Conservation (phyloP, 2,113 vertebrate genomes). For the Glaucomys volans region DNA sequence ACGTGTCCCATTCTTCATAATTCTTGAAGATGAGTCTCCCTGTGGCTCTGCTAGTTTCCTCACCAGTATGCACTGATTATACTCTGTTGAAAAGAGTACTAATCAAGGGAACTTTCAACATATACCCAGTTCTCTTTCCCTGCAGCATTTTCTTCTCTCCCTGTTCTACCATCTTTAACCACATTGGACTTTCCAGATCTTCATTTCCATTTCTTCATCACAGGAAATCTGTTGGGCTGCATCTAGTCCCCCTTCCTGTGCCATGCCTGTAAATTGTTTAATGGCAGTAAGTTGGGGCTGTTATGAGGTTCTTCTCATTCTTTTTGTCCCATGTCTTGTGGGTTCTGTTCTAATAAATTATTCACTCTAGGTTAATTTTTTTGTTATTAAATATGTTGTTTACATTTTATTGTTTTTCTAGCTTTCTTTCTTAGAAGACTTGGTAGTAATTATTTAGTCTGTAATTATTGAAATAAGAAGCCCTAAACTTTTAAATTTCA, state of each 20-base stretch:
- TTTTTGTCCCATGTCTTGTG: neutral
- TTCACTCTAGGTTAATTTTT: neutral
- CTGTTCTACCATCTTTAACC: neutral
- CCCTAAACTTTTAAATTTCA: neutral
- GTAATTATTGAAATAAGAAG: neutral
- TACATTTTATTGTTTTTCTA: constrained; percentile 19
- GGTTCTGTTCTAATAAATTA: constrained; percentile 9
- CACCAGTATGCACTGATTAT: neutral
- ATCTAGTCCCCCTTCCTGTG: neutral
- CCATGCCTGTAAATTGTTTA: neutral
- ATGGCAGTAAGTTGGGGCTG: neutral
- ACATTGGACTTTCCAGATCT: neutral
- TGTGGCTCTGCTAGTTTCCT: neutral
- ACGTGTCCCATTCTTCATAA: neutral
- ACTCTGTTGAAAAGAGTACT: neutral
- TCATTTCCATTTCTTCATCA: neutral
- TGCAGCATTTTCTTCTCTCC: neutral
- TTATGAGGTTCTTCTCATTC: neutral
- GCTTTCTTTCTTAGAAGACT: constrained; percentile 23
- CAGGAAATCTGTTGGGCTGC: neutral
- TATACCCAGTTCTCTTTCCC: neutral
- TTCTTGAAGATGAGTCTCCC: neutral
- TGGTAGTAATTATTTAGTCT: neutral
- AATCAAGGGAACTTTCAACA: neutral
- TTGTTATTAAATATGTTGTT: neutral